Evolutionary conservation across 2,888 invertebrate genomes (phyloP).

Genomic region (Drosophila siamana): DNA sequence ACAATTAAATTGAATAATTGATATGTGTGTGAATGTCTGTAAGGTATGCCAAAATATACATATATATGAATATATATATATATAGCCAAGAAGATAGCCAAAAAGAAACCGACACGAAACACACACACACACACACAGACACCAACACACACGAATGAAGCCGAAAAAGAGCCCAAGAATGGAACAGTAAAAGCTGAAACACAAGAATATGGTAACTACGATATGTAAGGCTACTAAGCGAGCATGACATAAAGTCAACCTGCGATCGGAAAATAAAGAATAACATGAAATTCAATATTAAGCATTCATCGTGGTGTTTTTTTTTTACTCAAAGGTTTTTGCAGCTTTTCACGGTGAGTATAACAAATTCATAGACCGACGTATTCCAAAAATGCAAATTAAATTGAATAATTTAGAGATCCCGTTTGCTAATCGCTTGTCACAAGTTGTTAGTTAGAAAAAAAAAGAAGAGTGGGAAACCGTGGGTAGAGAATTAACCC

Average conservation of each 20-base stretch:
- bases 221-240: conserved; percentile 54
- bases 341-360: no score
- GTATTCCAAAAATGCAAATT: no score
- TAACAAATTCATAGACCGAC: no score
- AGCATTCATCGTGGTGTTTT: background rate
- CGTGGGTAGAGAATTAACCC: no score
- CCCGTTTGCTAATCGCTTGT: no score
- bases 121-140: conserved; percentile 28
- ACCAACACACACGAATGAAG: conserved; percentile 34
- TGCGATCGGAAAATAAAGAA: conserved; percentile 58
- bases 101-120: conserved; percentile 12
- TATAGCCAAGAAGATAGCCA: conserved; percentile 55
- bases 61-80: conserved; percentile 23
- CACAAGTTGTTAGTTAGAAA: no score
- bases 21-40: conserved; percentile 62
- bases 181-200: conserved; percentile 54
- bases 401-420: no score
- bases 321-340: background rate
- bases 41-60: conserved; percentile 50
- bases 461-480: no score
- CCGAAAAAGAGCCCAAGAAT: conserved; percentile 17
- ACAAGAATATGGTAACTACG: conserved; percentile 29
- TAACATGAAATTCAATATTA: conserved; percentile 69
- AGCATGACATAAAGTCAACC: conserved; percentile 47
- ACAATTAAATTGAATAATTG: conserved; percentile 66